Evolutionary conservation across 2,797 vertebrate species (phyloP).

Genomic region (Chromis chromis): DNA sequence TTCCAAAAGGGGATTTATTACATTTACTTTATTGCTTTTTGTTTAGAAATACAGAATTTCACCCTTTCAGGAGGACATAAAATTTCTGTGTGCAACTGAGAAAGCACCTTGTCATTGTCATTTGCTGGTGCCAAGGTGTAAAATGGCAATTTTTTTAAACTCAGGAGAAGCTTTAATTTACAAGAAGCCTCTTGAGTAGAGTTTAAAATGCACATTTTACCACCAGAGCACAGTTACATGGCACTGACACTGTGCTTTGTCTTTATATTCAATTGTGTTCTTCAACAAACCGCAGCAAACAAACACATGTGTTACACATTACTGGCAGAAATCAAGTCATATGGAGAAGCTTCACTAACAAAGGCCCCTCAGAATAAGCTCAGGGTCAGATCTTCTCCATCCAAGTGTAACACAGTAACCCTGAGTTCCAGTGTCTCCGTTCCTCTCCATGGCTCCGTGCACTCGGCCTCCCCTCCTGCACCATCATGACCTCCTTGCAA

Average conservation of each 20-base stretch:
- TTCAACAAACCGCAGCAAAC: background rate
- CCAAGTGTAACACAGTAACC: constrained; percentile 74
- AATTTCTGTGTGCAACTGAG: background rate
- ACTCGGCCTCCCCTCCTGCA: constrained; percentile 43
- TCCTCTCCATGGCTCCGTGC: constrained; percentile 51
- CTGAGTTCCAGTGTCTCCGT: constrained; percentile 42
- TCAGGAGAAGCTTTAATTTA: background rate
- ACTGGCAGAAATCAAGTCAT: constrained; percentile 56
- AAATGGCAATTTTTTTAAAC: too few species aligned
- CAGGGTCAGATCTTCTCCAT: constrained; percentile 71
- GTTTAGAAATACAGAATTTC: background rate
- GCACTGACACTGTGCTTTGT: background rate
- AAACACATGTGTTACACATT: constrained; percentile 38
- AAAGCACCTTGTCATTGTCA: background rate
- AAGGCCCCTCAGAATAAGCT: constrained; percentile 62
- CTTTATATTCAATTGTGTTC: background rate
- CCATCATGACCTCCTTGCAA: constrained; percentile 75
- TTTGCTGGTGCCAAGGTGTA: background rate
- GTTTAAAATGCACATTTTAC: background rate
- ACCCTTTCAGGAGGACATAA: background rate
- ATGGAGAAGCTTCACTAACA: constrained; percentile 58
- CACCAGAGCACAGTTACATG: background rate
- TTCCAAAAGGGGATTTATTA: constrained; percentile 3
- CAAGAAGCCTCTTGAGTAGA: background rate
- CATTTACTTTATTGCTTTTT: background rate